Percentiles rank a stretch among this genome's conserved stretches.
Conservation (phyloP, 2,888 invertebrate species). For the Itoplectis maculator region DNA sequence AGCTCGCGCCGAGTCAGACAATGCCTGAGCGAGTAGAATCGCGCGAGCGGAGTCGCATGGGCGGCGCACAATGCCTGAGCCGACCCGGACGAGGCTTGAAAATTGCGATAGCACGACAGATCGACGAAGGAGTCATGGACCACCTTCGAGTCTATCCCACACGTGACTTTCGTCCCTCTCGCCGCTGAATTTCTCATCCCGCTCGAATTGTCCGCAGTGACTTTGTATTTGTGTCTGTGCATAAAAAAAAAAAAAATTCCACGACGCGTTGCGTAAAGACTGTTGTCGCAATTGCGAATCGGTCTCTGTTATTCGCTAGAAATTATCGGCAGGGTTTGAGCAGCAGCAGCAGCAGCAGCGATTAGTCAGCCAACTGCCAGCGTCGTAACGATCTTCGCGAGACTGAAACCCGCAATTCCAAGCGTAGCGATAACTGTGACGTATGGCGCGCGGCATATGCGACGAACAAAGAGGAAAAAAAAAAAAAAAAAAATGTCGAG, state of each 20-base stretch:
- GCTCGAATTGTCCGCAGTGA: background rate
- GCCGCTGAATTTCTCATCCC: conserved; percentile 5
- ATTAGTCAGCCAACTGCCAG: conserved; percentile 52
- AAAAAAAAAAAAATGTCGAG: background rate
- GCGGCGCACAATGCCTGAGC: conserved; percentile 21
- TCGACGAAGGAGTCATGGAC: conserved; percentile 56
- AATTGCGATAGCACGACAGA: conserved; percentile 59
- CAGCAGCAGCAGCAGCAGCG: conserved; percentile 20
- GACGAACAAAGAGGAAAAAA: conserved; percentile 1
- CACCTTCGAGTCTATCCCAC: conserved; percentile 56
- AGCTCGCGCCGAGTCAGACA: conserved; percentile 6
- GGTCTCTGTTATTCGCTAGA: conserved; percentile 22
- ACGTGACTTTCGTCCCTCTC: conserved; percentile 28
- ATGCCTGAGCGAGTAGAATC: background rate
- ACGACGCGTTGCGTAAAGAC: conserved; percentile 43
- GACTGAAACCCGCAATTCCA: conserved; percentile 25
- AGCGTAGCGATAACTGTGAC: background rate
- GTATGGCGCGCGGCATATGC: background rate
- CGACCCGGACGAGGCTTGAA: conserved; percentile 57
- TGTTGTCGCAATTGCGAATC: conserved; percentile 47
- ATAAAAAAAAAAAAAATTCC: too few species aligned
- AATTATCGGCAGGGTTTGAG: conserved; percentile 12
- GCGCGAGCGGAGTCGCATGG: conserved; percentile 16
- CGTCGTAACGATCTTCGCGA: conserved; percentile 32
- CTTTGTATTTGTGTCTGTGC: background rate